Base-by-base conservation (phyloP, 2,113 vertebrate species). In the Peucedramus taeniatus region DNA sequence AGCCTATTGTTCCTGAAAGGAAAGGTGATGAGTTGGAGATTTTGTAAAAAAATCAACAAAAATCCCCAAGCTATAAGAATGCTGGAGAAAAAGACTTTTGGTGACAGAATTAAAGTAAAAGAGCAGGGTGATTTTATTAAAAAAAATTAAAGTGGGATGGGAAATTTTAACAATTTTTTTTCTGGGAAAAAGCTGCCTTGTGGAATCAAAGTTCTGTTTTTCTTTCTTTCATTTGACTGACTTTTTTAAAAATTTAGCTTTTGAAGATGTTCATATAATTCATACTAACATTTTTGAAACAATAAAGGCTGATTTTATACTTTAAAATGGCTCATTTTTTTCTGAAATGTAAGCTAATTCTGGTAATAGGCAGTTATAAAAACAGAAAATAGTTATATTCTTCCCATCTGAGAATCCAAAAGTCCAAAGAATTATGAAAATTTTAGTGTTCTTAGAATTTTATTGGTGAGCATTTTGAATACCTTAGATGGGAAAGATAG, bases 281-380 rank as follows among this genome's bases (percentile, higher is more conserved):
- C 3, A 37, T 80, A 88, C 22, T 57, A 92, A 54, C 15, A 47
- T 77, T 90, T 96, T 83, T 88, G 7, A 95, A 93, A 83, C 5
- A 8, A 33, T 44, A 22, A 77, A 53, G 4, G 6, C 6, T 10
- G 54, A 54, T 95, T 94, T 83, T 57, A 7, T 53, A 12, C 15
- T 60, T 85, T 45, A 53, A 93, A 83, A 74, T 47, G 42, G 3
- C 4, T 93, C 10, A 4, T 57, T 79, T 51, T 63, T 70, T 80
- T 59, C 49, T 85, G 37, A 83, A 72, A 54, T 42, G 7, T 50
- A 70, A 83, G 30, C 13, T 86, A 70, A 77, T 74, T 42, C 27
- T 74, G 24, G 6, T 33, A 72, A 80, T 7, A 80, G 2, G 13
- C 22, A 30, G 11, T 63, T 86, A 65, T 54, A 83, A 80, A 92